Evolutionary conservation across 2,888 invertebrate species (phyloP).

Genomic region (Tenthredo notha): DNA sequence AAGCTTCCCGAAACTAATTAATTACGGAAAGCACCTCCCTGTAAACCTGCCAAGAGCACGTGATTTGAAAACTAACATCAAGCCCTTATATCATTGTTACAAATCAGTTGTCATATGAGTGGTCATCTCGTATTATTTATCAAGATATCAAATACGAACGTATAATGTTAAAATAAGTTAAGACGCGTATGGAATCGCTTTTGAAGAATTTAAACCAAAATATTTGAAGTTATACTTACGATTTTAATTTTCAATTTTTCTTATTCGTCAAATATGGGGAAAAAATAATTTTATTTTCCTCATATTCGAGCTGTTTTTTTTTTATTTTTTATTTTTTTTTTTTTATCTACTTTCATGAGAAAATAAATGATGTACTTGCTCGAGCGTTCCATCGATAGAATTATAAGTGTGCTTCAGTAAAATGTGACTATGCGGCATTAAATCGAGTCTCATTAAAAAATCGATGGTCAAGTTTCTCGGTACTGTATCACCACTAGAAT

Average conservation of each 20-base stretch:
- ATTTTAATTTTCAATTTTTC: not conserved
- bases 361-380: not conserved
- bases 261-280: not conserved
- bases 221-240: too few species aligned
- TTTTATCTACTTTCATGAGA: not conserved
- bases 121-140: not conserved
- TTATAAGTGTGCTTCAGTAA: not conserved
- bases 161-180: not conserved
- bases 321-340: not conserved
- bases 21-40: conserved; percentile 18
- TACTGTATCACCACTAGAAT: not conserved
- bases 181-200: not conserved
- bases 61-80: conserved; percentile 41
- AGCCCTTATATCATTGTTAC: not conserved
- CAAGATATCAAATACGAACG: not conserved
- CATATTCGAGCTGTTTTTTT: not conserved
- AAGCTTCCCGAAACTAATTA: conserved; percentile 47
- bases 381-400: not conserved
- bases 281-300: not conserved
- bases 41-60: conserved; percentile 46
- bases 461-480: not conserved
- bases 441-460: not conserved
- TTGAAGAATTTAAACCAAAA: not conserved
- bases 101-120: conserved; percentile 14
- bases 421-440: not conserved